Base-by-base conservation (phyloP, 2,797 vertebrate species). In the Enteromius treurensis region DNA sequence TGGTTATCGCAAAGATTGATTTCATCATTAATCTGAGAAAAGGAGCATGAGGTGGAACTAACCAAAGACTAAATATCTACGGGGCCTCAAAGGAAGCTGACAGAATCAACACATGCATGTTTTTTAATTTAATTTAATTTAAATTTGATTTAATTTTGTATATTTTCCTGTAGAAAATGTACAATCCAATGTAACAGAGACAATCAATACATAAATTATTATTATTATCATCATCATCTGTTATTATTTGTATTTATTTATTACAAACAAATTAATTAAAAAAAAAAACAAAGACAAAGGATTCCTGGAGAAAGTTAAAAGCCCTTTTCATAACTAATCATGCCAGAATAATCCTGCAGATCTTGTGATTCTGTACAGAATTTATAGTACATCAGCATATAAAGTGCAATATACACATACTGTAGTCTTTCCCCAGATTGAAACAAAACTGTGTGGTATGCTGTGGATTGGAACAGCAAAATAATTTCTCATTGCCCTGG, bases 1-100 rank as follows among this genome's bases (percentile, higher is more conserved):
- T 81, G 78, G 58, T 88, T 85, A 87, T 81, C 81, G 23, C 10
- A 45, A 8, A 70, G 53, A 83, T 77, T 77, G 81, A 82, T 79
- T 85, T 77, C 75, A 79, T 73, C 69, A 68, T 75, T 77, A 64
- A 62, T 71, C 67, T 49, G 21, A 47, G 26, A 71, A 77, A 70
- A 78, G 21, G 10, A 60, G 74, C 67, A 78, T 10, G 53, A 40
- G 29, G 29, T 71, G 29, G 40, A 78, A 77, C 53, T 26, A 37
- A 77, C 73, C 51, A 60, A 70, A 45, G 74, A 60, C 7, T 70
- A 45, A 77, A 78, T 26, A 51, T 83, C 7, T 34, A 40, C 32
- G 4, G 13, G 17, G 47, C 26, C 17, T 55, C 2, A 23, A 76
- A 67, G 62, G 23, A 75, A 34, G 67, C 13, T 53, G 60, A 76